Percentiles rank a stretch among this genome's conserved stretches.
phyloP scores from a whole-genome alignment of 1,140 invertebrate species.

The Bombus cullumanus region DNA sequence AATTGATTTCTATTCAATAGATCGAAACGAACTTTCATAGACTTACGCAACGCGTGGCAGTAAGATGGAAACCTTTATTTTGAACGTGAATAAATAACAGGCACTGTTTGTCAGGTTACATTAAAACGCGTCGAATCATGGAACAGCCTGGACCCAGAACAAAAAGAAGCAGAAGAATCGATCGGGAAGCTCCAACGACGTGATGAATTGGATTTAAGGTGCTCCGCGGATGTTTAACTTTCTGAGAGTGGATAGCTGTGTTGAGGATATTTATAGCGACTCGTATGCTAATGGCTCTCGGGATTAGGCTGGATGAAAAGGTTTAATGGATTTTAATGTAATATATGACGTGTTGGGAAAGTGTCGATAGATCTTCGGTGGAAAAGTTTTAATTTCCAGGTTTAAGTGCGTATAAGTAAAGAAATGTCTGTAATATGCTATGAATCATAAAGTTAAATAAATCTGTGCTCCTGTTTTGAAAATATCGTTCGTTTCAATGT shows the following conservation, averaged over 20 bases:
- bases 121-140: neutral
- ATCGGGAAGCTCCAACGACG: neutral
- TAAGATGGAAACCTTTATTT: neutral
- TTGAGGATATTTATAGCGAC: slow-evolving; percentile 12
- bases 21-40: neutral
- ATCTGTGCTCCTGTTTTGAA: neutral
- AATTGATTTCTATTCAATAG: neutral
- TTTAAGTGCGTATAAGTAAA: neutral
- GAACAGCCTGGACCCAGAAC: neutral
- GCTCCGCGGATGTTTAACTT: slow-evolving; percentile 21
- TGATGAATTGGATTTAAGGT: slow-evolving; percentile 19
- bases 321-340: slow-evolving; percentile 19
- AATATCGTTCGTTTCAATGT: neutral
- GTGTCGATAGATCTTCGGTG: neutral
- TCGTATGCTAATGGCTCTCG: slow-evolving; percentile 17
- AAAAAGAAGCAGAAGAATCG: neutral
- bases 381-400: neutral
- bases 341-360: neutral
- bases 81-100: neutral
- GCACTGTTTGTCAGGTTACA: neutral
- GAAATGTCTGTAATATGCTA: neutral
- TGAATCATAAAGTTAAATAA: neutral
- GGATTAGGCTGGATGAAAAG: neutral
- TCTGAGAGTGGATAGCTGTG: neutral
- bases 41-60: neutral